Conservation (phyloP, 2,888 invertebrate species). For the Cistogaster globosa region DNA sequence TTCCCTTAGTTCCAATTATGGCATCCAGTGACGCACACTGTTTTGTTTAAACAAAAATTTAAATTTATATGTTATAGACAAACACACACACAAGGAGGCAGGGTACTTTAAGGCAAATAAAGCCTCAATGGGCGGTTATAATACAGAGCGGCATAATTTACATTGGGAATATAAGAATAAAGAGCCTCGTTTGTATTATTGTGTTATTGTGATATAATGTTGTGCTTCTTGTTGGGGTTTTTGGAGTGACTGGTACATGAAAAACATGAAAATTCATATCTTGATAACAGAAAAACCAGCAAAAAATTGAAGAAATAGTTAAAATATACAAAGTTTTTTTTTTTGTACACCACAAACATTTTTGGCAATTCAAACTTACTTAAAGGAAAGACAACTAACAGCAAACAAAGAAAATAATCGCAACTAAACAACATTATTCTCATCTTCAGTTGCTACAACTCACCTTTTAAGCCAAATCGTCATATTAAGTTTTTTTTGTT, state of each 20-base stretch:
- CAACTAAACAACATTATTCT: conserved; percentile 48
- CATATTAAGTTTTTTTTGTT: conserved; percentile 49
- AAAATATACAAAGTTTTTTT: conserved; percentile 52
- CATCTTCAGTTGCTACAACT: conserved; percentile 48
- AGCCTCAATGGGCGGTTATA: conserved; percentile 55
- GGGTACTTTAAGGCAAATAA: neutral
- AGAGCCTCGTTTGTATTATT: conserved; percentile 41
- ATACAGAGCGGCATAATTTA: conserved; percentile 50
- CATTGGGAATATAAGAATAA: conserved; percentile 32
- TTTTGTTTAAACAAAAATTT: conserved; percentile 47
- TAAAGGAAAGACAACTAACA: conserved; percentile 29
- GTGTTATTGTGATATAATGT: conserved; percentile 67
- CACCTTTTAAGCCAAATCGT: conserved; percentile 45
- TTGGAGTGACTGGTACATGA: conserved; percentile 65
- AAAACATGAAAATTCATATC: conserved; percentile 71
- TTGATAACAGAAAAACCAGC: conserved; percentile 55
- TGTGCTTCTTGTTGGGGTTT: conserved; percentile 46
- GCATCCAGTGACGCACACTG: conserved; percentile 51
- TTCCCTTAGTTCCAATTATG: conserved; percentile 53
- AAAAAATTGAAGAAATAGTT: conserved; percentile 23
- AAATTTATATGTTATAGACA: conserved; percentile 56
- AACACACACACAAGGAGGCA: neutral
- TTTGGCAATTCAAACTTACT: conserved; percentile 49
- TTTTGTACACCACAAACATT: conserved; percentile 41
- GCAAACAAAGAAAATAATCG: conserved; percentile 37